Base-by-base conservation (phyloP, 1,140 invertebrate genomes). In the Drosophila pseudoananassae region DNA sequence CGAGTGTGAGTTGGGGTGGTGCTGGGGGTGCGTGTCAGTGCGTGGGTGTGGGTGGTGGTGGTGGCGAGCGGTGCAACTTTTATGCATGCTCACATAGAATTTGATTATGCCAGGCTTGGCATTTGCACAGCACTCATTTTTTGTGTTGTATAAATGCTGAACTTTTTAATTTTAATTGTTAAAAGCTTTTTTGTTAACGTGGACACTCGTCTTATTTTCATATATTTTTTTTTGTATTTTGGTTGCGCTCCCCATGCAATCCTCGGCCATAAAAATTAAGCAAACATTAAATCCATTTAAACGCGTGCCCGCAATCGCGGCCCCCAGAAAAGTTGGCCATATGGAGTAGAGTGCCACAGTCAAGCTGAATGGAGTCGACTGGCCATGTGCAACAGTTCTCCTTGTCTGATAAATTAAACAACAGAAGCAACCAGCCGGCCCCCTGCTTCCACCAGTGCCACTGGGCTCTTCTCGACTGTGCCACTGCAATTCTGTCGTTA, bases 131-230 rank as follows among this genome's bases (percentile, higher is more conserved):
- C 69, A 49, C 68, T 59, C 46, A 31, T 57, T 64, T 69, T 59
- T 57, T 53, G 31, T 73, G 57, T 75, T 72, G 77, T 65, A 76
- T 61, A 87, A 82, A 87, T 87, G 87, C 85, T 90, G 85, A 90
- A 90, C 78, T 90, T 90, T 87, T 90, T 81, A 87, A 88, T 90
- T 90, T 90, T 90, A 87, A 90, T 90, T 90, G 85, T 87, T 90
- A 90, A 82, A 90, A 90, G 83, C 82, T 87, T 85, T 85, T 85
- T 88, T 76, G 83, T 72, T 71, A 71, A 75, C 72, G 61, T 71
- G 61, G 36, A 54, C 60, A 58, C 38, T 31, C 40, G 40, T 17
- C 33, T 36, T 10, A 12, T 12, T n/a, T 10, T 27, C 25, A 27
- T 27, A 20, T 20, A 20, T 20, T 20, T 20, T 20, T 20, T 20